phyloP scores from a whole-genome alignment of 1,140 invertebrate species.

The Alviniconcha marisindica region DNA sequence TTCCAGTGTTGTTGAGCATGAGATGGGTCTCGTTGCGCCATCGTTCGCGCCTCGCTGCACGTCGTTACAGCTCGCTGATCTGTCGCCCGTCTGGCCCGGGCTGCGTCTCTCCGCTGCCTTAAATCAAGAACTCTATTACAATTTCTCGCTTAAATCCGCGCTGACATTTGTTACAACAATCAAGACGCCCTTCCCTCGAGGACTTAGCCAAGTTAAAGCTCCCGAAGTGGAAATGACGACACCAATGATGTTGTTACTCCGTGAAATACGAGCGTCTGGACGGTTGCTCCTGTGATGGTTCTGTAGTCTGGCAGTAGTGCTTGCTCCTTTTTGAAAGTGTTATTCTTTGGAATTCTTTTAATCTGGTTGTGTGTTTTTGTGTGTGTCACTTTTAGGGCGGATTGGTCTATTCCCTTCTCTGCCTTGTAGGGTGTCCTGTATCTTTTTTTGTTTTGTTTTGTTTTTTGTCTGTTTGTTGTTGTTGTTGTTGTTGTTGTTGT shows the following conservation, averaged over 20 bases:
- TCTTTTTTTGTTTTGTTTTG: too few relatives aligned
- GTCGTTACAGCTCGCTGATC: constrained; percentile 18
- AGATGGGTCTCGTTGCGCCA: constrained; percentile 22
- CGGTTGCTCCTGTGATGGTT: too few relatives aligned
- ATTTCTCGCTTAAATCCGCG: not conserved
- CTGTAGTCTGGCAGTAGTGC: too few relatives aligned
- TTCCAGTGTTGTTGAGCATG: not conserved
- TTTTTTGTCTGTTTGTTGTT: too few relatives aligned
- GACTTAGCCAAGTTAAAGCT: not conserved
- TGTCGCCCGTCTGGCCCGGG: not conserved
- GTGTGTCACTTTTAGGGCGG: too few relatives aligned
- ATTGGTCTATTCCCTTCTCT: too few relatives aligned
- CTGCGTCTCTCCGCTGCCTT: not conserved
- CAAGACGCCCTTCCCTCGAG: constrained; percentile 11
- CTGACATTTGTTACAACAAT: not conserved
- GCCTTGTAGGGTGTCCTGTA: too few relatives aligned
- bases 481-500: too few relatives aligned
- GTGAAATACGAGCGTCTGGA: not conserved
- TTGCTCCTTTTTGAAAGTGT: too few relatives aligned
- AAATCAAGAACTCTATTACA: constrained; percentile 14
- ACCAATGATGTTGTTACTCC: not conserved
- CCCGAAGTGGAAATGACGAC: constrained; percentile 13
- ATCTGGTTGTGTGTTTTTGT: too few relatives aligned
- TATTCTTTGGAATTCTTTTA: too few relatives aligned
- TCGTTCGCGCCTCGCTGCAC: constrained; percentile 28